phyloP scores from a whole-genome alignment of 2,113 vertebrate species.

The Hydrochoerus hydrochaeris region DNA sequence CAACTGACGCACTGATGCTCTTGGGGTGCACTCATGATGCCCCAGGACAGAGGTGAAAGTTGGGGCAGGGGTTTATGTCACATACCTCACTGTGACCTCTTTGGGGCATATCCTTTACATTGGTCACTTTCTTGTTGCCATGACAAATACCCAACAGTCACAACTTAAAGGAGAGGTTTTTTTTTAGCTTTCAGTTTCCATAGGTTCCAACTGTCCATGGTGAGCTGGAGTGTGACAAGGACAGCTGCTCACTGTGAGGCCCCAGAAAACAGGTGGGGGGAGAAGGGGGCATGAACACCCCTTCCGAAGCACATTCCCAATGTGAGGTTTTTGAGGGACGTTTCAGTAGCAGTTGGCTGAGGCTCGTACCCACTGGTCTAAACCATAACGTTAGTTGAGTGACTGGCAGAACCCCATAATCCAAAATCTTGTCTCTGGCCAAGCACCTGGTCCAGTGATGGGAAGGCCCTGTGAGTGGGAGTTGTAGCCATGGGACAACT shows the following conservation, averaged over 20 bases:
- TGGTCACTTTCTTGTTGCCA: neutral
- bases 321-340: neutral
- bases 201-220: neutral
- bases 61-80: neutral
- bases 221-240: neutral
- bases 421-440: neutral
- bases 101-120: neutral
- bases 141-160: neutral
- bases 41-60: neutral
- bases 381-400: neutral
- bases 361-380: neutral
- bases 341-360: neutral
- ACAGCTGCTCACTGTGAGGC: neutral
- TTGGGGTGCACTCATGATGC: neutral
- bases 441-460: neutral
- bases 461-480: neutral
- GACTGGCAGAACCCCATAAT: neutral
- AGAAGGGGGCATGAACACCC: neutral
- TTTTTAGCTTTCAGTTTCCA: neutral
- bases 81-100: neutral
- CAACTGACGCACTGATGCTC: neutral
- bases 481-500: neutral
- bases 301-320: neutral
- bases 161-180: neutral
- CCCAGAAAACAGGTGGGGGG: neutral